Conservation (phyloP, 2,888 invertebrate species). For the Oegoconia quadripuncta region DNA sequence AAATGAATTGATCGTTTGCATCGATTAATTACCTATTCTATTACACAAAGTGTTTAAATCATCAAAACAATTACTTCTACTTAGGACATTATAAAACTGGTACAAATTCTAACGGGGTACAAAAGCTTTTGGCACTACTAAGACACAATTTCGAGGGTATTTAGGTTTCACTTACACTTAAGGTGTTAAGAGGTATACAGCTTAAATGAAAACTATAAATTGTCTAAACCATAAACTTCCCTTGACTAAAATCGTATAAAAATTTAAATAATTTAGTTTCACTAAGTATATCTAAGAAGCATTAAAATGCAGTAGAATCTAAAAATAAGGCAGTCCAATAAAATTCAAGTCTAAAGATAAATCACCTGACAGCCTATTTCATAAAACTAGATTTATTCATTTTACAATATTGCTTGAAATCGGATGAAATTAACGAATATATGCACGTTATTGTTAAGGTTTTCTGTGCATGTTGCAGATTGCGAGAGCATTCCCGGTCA, state of each 20-base stretch:
- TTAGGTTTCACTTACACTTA: conserved; percentile 10
- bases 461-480: no score
- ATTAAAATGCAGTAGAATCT: conserved; percentile 33
- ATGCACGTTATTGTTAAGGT: no score
- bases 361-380: background rate
- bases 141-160: conserved; percentile 48
- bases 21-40: no score
- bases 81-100: conserved; percentile 11
- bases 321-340: conserved; percentile 38
- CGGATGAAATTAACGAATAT: no score
- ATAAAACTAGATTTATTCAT: background rate
- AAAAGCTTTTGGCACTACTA: conserved; percentile 57
- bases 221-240: background rate
- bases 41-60: no score
- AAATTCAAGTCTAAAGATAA: conserved; percentile 15
- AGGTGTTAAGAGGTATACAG: background rate
- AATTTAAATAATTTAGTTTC: background rate
- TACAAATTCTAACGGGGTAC: conserved; percentile 39
- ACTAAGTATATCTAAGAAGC: conserved; percentile 22
- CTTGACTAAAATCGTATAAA: background rate
- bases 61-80: background rate
- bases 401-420: no score
- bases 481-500: no score
- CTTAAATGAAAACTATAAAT: background rate
- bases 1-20: no score